Percentiles rank a stretch among this genome's conserved stretches.
These are phyloP conservation scores for Oncorhynchus keta DNA, from an alignment of 2,113 vertebrate genomes.

Conservation along the genomic window DNA sequence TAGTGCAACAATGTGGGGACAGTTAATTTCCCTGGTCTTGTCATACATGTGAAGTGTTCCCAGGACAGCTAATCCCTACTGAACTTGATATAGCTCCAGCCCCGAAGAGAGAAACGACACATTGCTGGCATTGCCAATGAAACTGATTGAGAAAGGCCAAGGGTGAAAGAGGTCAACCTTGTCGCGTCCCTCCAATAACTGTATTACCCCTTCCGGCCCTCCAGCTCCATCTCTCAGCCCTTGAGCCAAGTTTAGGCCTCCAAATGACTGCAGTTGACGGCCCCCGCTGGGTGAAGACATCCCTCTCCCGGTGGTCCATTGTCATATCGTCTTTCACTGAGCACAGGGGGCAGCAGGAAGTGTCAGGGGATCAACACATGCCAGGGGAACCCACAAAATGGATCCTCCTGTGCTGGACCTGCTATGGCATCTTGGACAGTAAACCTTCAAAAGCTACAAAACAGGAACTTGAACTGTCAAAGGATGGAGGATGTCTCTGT, in stretches of 20 bases:
- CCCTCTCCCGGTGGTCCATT: slow-evolving; percentile 64
- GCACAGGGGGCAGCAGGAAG: slow-evolving; percentile 54
- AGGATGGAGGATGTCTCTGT: background rate
- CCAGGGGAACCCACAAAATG: slow-evolving; percentile 51
- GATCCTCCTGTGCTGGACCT: background rate
- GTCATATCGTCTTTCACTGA: slow-evolving; percentile 69
- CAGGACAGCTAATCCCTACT: too few relatives aligned
- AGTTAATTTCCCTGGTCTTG: too few relatives aligned
- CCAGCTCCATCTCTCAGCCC: slow-evolving; percentile 8
- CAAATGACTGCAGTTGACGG: slow-evolving; percentile 62
- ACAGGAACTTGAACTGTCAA: background rate
- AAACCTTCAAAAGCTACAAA: slow-evolving; percentile 34
- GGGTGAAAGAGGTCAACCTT: slow-evolving; percentile 40
- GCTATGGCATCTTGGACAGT: slow-evolving; percentile 35
- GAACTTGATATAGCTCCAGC: too few relatives aligned
- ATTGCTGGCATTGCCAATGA: slow-evolving; percentile 11
- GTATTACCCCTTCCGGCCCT: slow-evolving; percentile 30
- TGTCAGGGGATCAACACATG: slow-evolving; percentile 58
- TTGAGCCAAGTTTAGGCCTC: slow-evolving; percentile 52
- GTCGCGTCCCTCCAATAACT: slow-evolving; percentile 44
- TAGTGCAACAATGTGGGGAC: too few relatives aligned
- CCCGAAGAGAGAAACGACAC: background rate
- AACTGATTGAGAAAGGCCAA: slow-evolving; percentile 28
- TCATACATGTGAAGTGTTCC: too few relatives aligned
- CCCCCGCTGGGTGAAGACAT: slow-evolving; percentile 44